Percentiles rank a stretch among this genome's conserved stretches.
phyloP scores from a whole-genome alignment of 1,140 invertebrate species.

The Platyura marginata region DNA sequence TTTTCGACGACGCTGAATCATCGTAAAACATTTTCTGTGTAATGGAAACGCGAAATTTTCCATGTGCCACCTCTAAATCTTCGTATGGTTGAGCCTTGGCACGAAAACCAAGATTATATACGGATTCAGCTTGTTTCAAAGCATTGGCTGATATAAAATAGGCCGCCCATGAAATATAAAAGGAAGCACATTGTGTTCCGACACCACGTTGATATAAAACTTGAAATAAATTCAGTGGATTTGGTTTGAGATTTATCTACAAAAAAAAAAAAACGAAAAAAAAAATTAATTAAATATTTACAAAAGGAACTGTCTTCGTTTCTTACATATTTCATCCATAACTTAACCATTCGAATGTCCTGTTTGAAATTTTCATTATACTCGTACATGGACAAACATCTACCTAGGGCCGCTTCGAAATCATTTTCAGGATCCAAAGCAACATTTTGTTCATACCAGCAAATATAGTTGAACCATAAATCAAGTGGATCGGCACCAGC shows the following conservation, averaged over 20 bases:
- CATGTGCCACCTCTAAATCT: constrained; percentile 48
- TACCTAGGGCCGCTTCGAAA: constrained; percentile 51
- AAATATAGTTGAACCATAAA: constrained; percentile 74
- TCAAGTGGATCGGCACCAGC: constrained; percentile 71
- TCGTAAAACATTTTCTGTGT: constrained; percentile 33
- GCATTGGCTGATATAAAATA: constrained; percentile 57
- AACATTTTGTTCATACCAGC: constrained; percentile 78
- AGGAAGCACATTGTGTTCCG: constrained; percentile 49
- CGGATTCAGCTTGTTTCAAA: constrained; percentile 52
- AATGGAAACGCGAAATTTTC: constrained; percentile 41
- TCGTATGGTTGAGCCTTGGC: constrained; percentile 49
- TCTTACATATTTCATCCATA: constrained; percentile 85
- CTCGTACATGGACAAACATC: constrained; percentile 63
- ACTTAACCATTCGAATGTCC: constrained; percentile 61
- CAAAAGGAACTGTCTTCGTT: background rate
- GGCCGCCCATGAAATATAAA: constrained; percentile 64
- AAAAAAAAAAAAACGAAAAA: constrained; percentile 12
- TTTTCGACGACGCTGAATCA: constrained; percentile 19
- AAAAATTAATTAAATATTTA: too few relatives aligned
- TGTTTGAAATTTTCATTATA: constrained; percentile 63
- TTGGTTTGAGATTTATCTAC: constrained; percentile 51
- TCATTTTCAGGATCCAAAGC: constrained; percentile 68
- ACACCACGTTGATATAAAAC: constrained; percentile 51
- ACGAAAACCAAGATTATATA: constrained; percentile 49
- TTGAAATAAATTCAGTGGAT: constrained; percentile 59